phyloP scores from a whole-genome alignment of 2,797 vertebrate species.

The Scolopax rusticola region DNA sequence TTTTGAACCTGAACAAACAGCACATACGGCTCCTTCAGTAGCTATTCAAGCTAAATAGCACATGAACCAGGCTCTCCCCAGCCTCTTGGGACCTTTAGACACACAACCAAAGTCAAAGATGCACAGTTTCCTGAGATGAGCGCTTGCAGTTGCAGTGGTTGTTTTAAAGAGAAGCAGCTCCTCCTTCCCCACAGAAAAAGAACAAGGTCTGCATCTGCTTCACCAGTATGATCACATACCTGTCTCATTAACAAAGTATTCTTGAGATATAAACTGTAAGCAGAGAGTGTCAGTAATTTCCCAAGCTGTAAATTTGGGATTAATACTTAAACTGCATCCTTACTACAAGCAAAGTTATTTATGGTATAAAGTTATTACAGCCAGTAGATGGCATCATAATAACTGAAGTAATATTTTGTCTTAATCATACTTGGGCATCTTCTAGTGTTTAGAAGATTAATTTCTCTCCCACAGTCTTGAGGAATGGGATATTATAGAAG shows the following conservation, averaged over 20 bases:
- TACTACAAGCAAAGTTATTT: background rate
- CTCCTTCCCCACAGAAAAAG: background rate
- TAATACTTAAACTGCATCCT: background rate
- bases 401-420: constrained; percentile 65
- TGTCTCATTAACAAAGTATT: background rate
- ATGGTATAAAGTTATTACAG: constrained; percentile 38
- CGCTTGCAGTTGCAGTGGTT: background rate
- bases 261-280: background rate
- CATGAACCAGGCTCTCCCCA: background rate
- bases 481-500: background rate
- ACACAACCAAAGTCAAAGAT: background rate
- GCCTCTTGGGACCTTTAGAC: background rate
- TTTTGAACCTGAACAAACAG: background rate
- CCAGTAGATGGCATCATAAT: constrained; percentile 83
- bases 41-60: background rate
- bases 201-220: background rate
- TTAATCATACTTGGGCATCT: constrained; percentile 7
- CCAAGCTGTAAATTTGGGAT: background rate
- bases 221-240: background rate
- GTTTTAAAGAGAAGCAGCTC: background rate
- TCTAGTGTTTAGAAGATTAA: background rate
- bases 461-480: background rate
- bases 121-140: background rate
- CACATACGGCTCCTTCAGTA: background rate
- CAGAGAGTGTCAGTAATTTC: background rate